Evolutionary conservation across 2,888 invertebrate genomes (phyloP).

Genomic region (Drosophila stalkeri): DNA sequence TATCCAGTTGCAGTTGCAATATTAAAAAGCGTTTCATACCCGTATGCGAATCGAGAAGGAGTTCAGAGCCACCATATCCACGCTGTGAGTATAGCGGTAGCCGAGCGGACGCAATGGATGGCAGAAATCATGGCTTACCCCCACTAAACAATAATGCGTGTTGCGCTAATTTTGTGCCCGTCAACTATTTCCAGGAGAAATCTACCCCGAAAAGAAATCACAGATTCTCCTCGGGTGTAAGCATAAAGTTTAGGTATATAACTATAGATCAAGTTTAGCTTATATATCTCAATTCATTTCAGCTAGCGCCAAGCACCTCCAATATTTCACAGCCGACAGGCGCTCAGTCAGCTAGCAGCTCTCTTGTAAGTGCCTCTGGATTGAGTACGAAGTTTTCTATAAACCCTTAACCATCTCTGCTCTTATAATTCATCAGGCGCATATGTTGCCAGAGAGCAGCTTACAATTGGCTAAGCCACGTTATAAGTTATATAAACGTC

Average conservation of each 20-base stretch:
- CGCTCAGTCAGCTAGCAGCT: too few relatives aligned
- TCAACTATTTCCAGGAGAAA: not conserved
- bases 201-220: not conserved
- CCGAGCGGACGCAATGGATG: not conserved
- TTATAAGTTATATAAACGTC: not conserved
- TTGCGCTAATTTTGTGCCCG: not conserved
- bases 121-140: not conserved
- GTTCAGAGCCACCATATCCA: not conserved
- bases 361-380: not conserved
- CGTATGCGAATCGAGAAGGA: not conserved
- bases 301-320: not conserved
- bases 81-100: not conserved
- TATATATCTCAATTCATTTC: not conserved
- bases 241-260: not conserved
- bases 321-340: not conserved
- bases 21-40: not conserved
- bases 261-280: not conserved
- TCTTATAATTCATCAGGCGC: not conserved
- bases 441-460: not conserved
- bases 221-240: conserved; percentile 2
- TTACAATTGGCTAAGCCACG: not conserved
- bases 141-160: not conserved
- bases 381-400: not conserved
- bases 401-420: not conserved
- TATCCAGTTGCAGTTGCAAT: conserved; percentile 7